phyloP scores from a whole-genome alignment of 2,888 invertebrate genomes.

The Odontothrips loti region DNA sequence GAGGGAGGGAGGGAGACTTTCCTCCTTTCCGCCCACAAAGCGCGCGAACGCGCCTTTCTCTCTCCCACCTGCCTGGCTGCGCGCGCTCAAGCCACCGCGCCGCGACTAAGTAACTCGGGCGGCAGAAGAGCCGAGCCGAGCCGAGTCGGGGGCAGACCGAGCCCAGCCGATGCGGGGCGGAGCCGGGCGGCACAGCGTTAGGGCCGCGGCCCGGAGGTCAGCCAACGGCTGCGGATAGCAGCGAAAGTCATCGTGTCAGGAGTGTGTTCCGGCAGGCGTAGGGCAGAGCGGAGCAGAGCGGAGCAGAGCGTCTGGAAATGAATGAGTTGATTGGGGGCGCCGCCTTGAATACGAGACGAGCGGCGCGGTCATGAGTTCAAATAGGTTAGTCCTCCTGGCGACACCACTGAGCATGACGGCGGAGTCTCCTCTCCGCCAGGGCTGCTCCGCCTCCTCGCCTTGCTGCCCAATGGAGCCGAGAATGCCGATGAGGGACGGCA shows the following conservation, averaged over 20 bases:
- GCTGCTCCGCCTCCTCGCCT: too few relatives aligned
- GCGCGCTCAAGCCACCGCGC: not conserved
- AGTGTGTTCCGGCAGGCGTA: too few relatives aligned
- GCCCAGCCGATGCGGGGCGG: not conserved
- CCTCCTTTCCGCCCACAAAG: too few relatives aligned
- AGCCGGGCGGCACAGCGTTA: too few relatives aligned
- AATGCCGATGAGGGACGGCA: not conserved
- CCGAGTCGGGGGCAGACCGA: not conserved
- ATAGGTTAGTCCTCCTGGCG: not conserved
- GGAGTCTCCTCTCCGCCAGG: too few relatives aligned
- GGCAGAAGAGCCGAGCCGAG: not conserved
- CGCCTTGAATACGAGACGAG: too few relatives aligned
- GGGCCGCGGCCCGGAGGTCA: not conserved
- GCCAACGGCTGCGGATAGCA: not conserved
- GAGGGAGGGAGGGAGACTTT: too few relatives aligned
- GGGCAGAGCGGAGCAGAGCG: not conserved
- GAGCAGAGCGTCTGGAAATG: not conserved
- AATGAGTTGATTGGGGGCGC: too few relatives aligned
- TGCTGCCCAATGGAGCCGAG: not conserved
- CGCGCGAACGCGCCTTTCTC: not conserved
- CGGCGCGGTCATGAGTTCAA: not conserved
- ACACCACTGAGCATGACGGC: not conserved
- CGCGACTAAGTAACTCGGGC: not conserved
- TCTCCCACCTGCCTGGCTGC: not conserved
- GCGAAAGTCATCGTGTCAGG: constrained; percentile 17